Percentiles rank a stretch among this genome's conserved stretches.
phyloP scores from a whole-genome alignment of 2,797 vertebrate genomes.

The Manis pentadactyla region DNA sequence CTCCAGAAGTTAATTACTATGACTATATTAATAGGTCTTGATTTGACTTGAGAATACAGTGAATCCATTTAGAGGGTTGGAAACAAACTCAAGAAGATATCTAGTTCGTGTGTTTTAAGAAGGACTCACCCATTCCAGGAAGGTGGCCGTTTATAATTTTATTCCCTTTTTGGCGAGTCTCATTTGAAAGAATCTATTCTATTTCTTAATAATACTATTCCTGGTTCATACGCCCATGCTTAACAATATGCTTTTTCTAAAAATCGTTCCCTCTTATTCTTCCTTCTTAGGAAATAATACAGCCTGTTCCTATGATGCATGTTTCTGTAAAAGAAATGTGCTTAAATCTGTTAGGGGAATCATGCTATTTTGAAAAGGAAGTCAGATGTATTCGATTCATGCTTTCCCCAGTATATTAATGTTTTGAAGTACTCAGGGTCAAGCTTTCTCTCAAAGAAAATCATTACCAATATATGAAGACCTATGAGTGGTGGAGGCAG shows the following conservation, averaged over 20 bases:
- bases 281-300: background rate
- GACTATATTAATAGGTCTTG: background rate
- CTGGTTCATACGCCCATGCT: background rate
- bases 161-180: background rate
- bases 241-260: background rate
- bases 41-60: background rate
- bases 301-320: background rate
- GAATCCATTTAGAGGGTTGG: background rate
- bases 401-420: background rate
- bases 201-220: background rate
- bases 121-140: background rate
- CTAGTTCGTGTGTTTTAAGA: background rate
- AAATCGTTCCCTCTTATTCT: background rate
- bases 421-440: background rate
- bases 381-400: background rate
- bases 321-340: constrained; percentile 23
- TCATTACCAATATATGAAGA: background rate
- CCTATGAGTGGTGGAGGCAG: background rate
- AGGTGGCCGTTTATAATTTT: background rate
- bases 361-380: background rate
- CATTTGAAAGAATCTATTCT: background rate
- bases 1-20: background rate
- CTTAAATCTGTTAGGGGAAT: background rate
- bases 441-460: background rate
- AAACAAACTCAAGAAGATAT: background rate